phyloP scores from a whole-genome alignment of 2,888 invertebrate genomes.

The Chymomyza caudatula region DNA sequence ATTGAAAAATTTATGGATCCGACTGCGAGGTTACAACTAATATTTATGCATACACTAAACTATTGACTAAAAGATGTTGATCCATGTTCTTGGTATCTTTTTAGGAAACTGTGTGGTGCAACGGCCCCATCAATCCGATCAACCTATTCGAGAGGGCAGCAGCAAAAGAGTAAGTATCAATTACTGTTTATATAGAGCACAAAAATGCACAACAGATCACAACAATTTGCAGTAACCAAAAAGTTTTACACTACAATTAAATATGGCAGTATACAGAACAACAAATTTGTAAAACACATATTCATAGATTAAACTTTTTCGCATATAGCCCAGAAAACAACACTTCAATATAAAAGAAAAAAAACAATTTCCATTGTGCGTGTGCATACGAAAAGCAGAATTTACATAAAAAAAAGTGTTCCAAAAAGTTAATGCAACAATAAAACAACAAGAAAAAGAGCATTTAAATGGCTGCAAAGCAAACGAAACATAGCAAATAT shows the following conservation, averaged over 20 bases:
- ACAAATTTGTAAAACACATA: constrained; percentile 34
- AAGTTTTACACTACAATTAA: constrained; percentile 24
- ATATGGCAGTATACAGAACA: constrained; percentile 16
- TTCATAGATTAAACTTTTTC: constrained; percentile 15
- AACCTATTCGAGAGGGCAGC: constrained; percentile 90
- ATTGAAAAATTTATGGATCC: no score
- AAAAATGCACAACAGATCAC: constrained; percentile 5
- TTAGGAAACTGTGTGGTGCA: constrained; percentile 90
- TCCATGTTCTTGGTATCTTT: constrained; percentile 5
- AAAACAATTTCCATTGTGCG: background rate
- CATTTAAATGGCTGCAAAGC: constrained; percentile 27
- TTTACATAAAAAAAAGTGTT: constrained; percentile 52
- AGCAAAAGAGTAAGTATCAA: constrained; percentile 85
- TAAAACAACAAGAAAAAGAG: constrained; percentile 26
- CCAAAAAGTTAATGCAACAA: background rate
- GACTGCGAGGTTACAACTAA: no score
- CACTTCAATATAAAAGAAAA: constrained; percentile 25
- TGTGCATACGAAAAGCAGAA: constrained; percentile 17
- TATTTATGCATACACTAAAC: no score
- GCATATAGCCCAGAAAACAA: constrained; percentile 39
- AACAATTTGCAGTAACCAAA: constrained; percentile 40
- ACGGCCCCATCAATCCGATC: constrained; percentile 89
- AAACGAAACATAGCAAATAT: constrained; percentile 2
- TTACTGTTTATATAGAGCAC: background rate
- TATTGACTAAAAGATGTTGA: no score